Percentiles rank a stretch among this genome's conserved stretches.
Evolutionary conservation across 2,888 invertebrate species (phyloP).

Genomic region (Xanthostigma xanthostigma): DNA sequence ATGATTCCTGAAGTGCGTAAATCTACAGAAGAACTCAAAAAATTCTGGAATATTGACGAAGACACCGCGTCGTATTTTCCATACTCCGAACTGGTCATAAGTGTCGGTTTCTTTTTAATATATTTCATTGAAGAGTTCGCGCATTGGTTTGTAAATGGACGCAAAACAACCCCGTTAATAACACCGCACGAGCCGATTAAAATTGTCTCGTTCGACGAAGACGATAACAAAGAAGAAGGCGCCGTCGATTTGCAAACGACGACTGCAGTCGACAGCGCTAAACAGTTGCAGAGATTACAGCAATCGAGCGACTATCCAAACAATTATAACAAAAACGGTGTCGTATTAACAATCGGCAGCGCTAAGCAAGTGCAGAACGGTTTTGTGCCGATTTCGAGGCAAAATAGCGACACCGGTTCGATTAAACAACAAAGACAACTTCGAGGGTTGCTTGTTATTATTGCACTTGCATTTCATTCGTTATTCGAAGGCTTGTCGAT

Average conservation of each 20-base stretch:
- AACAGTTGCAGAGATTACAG: too few species aligned
- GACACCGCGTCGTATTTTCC: constrained; percentile 25
- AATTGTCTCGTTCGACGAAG: too few species aligned
- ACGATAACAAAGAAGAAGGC: too few species aligned
- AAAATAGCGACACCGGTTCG: too few species aligned
- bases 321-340: too few species aligned
- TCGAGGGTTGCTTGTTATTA: constrained; percentile 28
- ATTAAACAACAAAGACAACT: constrained; percentile 9
- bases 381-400: too few species aligned
- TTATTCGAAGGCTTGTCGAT: constrained; percentile 38
- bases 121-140: constrained; percentile 38
- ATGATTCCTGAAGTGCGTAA: constrained; percentile 38
- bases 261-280: too few species aligned
- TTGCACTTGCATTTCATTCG: constrained; percentile 37
- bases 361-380: too few species aligned
- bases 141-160: constrained; percentile 23
- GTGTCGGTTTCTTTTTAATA: constrained; percentile 36
- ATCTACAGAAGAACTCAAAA: constrained; percentile 25
- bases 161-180: constrained; percentile 11
- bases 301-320: too few species aligned
- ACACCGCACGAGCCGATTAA: too few species aligned
- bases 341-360: too few species aligned
- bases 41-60: constrained; percentile 14
- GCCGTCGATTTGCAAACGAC: too few species aligned
- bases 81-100: constrained; percentile 33